phyloP scores from a whole-genome alignment of 2,113 vertebrate species.

The Odontophorus gujanensis region DNA sequence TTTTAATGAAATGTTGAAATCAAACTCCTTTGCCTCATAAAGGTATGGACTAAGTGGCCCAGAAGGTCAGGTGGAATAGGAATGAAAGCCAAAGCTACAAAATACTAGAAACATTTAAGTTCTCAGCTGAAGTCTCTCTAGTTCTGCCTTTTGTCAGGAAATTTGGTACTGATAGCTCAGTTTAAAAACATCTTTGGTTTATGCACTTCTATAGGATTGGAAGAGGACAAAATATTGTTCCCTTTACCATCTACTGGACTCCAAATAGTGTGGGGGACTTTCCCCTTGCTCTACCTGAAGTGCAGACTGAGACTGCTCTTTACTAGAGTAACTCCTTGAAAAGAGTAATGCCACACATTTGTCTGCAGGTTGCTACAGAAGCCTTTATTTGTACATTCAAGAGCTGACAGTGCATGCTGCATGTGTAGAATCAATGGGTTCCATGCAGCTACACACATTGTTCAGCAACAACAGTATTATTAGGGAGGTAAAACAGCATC shows the following conservation, averaged over 20 bases:
- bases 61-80: neutral
- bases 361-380: neutral
- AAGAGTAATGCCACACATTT: neutral
- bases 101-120: neutral
- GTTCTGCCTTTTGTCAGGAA: neutral
- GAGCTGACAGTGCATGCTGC: neutral
- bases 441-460: neutral
- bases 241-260: neutral
- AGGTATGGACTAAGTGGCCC: neutral
- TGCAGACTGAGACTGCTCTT: neutral
- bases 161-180: neutral
- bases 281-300: neutral
- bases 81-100: neutral
- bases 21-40: neutral
- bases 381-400: neutral
- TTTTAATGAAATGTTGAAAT: neutral
- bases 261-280: neutral
- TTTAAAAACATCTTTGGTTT: neutral
- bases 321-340: neutral
- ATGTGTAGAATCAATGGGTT: neutral
- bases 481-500: neutral
- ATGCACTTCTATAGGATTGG: neutral
- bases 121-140: neutral
- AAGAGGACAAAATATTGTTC: neutral
- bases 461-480: neutral